Base-by-base conservation (phyloP, 2,797 vertebrate species). In the Myotis vivesi region DNA sequence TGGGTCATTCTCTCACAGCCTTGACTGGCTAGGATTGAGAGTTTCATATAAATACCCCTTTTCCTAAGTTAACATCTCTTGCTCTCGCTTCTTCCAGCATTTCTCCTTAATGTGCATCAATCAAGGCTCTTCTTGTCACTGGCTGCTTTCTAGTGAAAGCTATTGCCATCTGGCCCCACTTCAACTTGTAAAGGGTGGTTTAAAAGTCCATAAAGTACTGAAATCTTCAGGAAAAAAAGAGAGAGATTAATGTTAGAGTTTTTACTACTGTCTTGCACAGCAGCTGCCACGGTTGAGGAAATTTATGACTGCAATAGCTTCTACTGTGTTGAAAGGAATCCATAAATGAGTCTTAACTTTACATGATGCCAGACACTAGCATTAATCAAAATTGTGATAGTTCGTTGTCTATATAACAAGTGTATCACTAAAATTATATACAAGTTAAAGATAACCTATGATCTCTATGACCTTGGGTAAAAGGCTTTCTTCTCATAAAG, bases 241-340 rank as follows among this genome's bases (percentile, higher is more conserved):
- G 20, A 33, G 49, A 94, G 91, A 94, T 89, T 89, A 68, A 85
- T 81, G 46, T 66, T 91, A 59, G 92, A 89, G 83, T 77, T 96
- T 97, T 96, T 95, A 89, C 92, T 94, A 91, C 94, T 94, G 91
- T 94, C 81, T 75, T 91, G 57, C 44, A n/a, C 44, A 79, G 87
- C 89, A 93, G 89, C 94, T 96, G 94, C 80, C 66, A 19, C 49
- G n/a, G 73, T 89, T 86, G 68, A 92, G 25, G 68, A 96, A 92
- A 97, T 96, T 97, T 92, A 96, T 95, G 92, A 92, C 64, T 25
- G 3, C 46, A 62, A 30, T 89, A 94, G 86, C 68, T 94, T 96
- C 89, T 81, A 66, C 87, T 79, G 72, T 96, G 97, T 95, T 97
- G 95, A 96, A 96, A 97, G 91, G 76, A 95, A 96, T 92, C 83